Evolutionary conservation across 2,888 invertebrate genomes (phyloP), one percentile per base, ranked within the genome.

Genomic region (Nomada fabriciana): DNA sequence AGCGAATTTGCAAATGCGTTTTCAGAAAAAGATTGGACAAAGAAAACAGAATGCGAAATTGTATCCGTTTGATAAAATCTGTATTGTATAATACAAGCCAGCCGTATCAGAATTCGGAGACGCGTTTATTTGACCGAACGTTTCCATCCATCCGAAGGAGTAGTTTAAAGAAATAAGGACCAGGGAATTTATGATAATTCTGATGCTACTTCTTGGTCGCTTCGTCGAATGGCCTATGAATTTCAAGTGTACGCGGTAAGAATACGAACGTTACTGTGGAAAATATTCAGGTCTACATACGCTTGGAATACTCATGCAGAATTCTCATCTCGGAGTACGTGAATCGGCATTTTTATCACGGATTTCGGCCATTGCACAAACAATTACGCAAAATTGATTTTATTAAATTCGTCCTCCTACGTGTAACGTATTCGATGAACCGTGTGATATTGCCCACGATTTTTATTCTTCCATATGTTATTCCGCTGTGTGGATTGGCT

Each of bases 201-300:
- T 36, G 57, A 80, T 86, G 74, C 80, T 76, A 65, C 76, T 64
- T 79, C 73, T 68, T 79, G 78, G 64, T 73, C 74, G 77, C 67
- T 63, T 76, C 72, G 42, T 75, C 72, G 76, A 86, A 86, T 81
- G 67, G 80, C 61, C 85, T 73, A 86, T 86, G 86, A 86, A 86
- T 86, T 83, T 73, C 83, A 85, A 86, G 76, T 52, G 76, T 60
- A 59, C 63, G 76, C 78, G 55, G 42, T 50, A n/a, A 43, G 78
- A 86, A 79, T 84, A 75, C 63, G 75, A 77, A 57, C 61, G 69
- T 77, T 74, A 68, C 73, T 57, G 47, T 29, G 29, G 53, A 25
- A 82, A 78, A 75, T 75, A 78, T 69, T 53, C 67, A n/a, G 9
- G 60, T 23, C 60, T 55, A 70, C 73, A 70, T 77, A 83, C 81